These are phyloP conservation scores for Campoplex nolae DNA, from an alignment of 2,888 invertebrate genomes.

Conservation along the genomic window DNA sequence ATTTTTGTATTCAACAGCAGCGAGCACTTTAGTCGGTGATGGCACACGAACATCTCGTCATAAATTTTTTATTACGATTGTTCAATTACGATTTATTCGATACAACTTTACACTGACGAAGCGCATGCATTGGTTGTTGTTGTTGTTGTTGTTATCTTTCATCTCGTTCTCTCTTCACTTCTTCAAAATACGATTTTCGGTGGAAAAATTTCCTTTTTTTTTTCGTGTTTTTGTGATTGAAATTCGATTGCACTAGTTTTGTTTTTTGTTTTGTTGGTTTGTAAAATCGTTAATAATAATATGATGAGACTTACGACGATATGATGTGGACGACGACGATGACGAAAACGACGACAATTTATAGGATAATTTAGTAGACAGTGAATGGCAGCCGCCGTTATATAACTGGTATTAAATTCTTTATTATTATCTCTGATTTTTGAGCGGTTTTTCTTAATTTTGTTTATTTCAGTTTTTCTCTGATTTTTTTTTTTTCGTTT, in stretches of 20 bases:
- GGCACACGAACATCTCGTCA: constrained; percentile 8
- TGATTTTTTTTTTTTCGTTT: constrained; percentile 25
- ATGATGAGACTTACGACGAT: constrained; percentile 35
- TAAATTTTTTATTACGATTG: constrained; percentile 24
- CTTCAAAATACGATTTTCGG: constrained; percentile 49
- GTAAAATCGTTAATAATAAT: constrained; percentile 34
- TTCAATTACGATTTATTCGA: constrained; percentile 67
- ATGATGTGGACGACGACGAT: constrained; percentile 32
- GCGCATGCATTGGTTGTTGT: constrained; percentile 57
- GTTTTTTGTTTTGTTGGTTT: background rate
- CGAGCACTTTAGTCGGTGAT: background rate
- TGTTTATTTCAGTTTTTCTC: constrained; percentile 38
- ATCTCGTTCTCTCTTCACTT: constrained; percentile 6
- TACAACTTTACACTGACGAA: constrained; percentile 67
- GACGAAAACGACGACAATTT: constrained; percentile 50
- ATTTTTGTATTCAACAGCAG: background rate
- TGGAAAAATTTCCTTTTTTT: constrained; percentile 1
- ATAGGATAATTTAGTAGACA: constrained; percentile 64
- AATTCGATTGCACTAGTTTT: constrained; percentile 30
- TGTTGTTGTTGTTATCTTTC: background rate
- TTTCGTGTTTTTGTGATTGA: constrained; percentile 18
- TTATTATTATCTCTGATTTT: constrained; percentile 83
- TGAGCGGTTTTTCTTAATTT: constrained; percentile 79
- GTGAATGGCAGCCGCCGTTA: constrained; percentile 74
- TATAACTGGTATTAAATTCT: constrained; percentile 82